These are phyloP conservation scores for Lasiurus cinereus DNA, from an alignment of 2,113 vertebrate species.

Conservation along the genomic window DNA sequence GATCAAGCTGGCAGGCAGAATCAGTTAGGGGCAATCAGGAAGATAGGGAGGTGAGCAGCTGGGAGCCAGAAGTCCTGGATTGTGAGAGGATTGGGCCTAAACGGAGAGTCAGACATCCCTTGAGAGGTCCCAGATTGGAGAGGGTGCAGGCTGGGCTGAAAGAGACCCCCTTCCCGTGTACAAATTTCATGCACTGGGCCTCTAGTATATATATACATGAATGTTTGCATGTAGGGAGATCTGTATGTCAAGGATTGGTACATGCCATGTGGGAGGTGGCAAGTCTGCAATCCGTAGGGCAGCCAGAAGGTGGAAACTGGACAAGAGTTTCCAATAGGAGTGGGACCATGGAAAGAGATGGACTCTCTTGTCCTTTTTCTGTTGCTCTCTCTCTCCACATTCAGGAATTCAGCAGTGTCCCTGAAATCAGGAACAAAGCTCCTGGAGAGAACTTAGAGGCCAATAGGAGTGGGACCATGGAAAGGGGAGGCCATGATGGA, in stretches of 20 bases:
- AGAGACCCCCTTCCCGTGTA: too few species aligned
- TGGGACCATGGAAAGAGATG: accelerated
- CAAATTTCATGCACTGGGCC: too few species aligned
- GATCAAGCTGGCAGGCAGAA: too few species aligned
- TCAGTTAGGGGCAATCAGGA: too few species aligned
- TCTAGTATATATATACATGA: background rate
- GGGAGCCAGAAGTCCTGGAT: too few species aligned
- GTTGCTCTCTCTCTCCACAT: background rate
- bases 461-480: too few species aligned
- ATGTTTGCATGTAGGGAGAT: background rate
- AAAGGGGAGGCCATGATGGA: too few species aligned
- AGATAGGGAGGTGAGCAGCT: too few species aligned
- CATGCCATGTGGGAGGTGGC: background rate
- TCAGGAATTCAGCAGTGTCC: background rate
- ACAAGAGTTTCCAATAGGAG: accelerated
- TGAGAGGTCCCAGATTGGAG: too few species aligned
- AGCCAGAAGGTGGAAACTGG: background rate
- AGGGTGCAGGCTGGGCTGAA: too few species aligned
- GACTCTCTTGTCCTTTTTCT: background rate
- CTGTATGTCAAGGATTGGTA: background rate
- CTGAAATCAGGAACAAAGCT: background rate
- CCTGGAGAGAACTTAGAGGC: background rate
- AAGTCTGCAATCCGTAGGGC: background rate
- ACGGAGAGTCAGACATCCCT: too few species aligned
- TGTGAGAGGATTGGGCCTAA: too few species aligned